phyloP scores from a whole-genome alignment of 2,888 invertebrate genomes.

The Brachypalpus laphriformis region DNA sequence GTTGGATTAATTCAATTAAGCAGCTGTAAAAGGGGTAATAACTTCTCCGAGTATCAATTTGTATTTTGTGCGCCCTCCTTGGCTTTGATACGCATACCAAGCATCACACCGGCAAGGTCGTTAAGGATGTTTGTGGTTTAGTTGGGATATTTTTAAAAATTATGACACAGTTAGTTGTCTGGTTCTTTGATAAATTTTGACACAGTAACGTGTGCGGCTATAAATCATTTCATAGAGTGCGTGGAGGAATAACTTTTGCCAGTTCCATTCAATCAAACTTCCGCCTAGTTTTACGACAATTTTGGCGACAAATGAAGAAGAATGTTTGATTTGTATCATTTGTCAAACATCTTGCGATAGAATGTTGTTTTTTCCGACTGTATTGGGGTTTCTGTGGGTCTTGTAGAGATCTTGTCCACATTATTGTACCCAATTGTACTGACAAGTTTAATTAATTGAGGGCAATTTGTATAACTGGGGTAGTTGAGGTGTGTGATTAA shows the following conservation, averaged over 20 bases:
- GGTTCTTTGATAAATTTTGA: constrained; percentile 12
- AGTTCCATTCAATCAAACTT: background rate
- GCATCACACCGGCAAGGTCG: constrained; percentile 11
- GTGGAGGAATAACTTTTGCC: background rate
- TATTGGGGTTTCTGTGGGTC: background rate
- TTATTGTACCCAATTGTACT: background rate
- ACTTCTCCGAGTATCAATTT: constrained; percentile 22
- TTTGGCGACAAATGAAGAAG: constrained; percentile 4
- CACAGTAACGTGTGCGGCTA: background rate
- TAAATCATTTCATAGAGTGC: constrained; percentile 12
- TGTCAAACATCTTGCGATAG: constrained; percentile 17
- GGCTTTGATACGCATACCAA: constrained; percentile 4
- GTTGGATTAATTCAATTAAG: constrained; percentile 61
- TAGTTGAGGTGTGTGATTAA: constrained; percentile 9
- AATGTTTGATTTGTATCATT: constrained; percentile 31
- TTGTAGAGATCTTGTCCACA: background rate
- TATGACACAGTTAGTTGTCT: background rate
- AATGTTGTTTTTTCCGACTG: background rate
- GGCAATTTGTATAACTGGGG: constrained; percentile 11
- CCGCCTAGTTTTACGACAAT: background rate
- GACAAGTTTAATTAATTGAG: constrained; percentile 27
- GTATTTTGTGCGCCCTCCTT: background rate
- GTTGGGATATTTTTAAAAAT: background rate
- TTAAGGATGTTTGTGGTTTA: constrained; percentile 6
- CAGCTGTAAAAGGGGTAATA: constrained; percentile 38